Percentiles rank a stretch among this genome's conserved stretches.
phyloP scores from a whole-genome alignment of 1,140 invertebrate species.

The Gonioctena quinquepunctata region DNA sequence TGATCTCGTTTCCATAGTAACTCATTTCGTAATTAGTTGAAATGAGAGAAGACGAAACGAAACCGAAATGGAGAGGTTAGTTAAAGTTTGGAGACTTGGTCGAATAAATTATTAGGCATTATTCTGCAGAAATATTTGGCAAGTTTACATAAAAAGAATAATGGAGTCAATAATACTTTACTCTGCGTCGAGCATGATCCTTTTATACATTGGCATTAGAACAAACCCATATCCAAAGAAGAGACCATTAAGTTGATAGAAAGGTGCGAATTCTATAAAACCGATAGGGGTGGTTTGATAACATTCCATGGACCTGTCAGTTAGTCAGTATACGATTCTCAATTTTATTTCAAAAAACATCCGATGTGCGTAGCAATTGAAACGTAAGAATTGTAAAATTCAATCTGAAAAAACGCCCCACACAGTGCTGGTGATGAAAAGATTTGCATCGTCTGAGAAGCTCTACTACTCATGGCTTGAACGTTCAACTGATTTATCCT shows the following conservation, averaged over 20 bases:
- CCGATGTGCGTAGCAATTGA: constrained; percentile 78
- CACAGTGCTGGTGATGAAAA: constrained; percentile 60
- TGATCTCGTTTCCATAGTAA: no score
- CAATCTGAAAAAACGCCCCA: constrained; percentile 50
- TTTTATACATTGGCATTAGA: constrained; percentile 92
- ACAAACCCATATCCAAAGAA: constrained; percentile 71
- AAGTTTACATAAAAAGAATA: constrained; percentile 57
- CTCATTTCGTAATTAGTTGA: no score
- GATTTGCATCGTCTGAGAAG: constrained; percentile 77
- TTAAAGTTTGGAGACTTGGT: constrained; percentile 65
- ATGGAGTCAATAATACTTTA: constrained; percentile 63
- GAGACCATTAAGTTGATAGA: constrained; percentile 69
- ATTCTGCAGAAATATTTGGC: constrained; percentile 66
- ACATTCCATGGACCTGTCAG: constrained; percentile 98
- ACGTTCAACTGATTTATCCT: constrained; percentile 86
- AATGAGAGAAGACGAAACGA: constrained; percentile 41
- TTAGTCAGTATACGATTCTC: constrained; percentile 95
- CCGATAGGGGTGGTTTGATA: constrained; percentile 93
- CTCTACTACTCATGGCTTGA: constrained; percentile 87
- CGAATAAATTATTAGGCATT: constrained; percentile 66
- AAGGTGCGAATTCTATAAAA: constrained; percentile 82
- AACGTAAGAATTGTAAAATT: constrained; percentile 84
- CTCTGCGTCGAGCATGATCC: constrained; percentile 79
- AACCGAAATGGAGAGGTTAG: constrained; percentile 46
- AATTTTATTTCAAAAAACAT: constrained; percentile 84